Percentiles rank a stretch among this genome's conserved stretches.
These are phyloP conservation scores for Vanessa cardui DNA, from an alignment of 2,888 invertebrate species.

Conservation along the genomic window DNA sequence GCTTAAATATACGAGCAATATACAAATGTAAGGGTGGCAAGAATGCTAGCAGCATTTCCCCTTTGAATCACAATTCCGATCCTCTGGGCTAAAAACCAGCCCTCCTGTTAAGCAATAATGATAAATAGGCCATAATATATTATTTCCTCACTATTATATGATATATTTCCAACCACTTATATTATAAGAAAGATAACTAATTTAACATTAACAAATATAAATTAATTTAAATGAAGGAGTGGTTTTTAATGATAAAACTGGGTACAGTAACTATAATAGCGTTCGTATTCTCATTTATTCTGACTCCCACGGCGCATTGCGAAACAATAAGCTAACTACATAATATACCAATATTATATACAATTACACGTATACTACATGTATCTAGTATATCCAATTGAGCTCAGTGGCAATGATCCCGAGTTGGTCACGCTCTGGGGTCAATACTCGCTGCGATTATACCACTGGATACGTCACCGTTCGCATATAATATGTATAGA, in stretches of 20 bases:
- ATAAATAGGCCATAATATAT: too few species aligned
- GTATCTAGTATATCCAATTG: constrained; percentile 55
- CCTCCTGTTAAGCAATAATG: too few species aligned
- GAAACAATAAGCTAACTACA: constrained; percentile 38
- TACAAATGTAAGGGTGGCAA: too few species aligned
- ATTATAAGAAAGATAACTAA: too few species aligned
- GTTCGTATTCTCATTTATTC: neutral
- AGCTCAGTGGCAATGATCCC: constrained; percentile 76
- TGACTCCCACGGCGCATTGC: constrained; percentile 36
- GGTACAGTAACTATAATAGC: neutral
- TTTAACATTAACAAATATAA: neutral
- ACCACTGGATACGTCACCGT: constrained; percentile 19
- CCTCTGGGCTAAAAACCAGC: too few species aligned
- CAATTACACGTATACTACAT: constrained; percentile 13
- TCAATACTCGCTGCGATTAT: constrained; percentile 70
- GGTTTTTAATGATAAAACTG: neutral
- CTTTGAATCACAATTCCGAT: too few species aligned
- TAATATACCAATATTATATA: constrained; percentile 41
- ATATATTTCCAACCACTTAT: too few species aligned
- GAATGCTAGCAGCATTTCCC: too few species aligned
- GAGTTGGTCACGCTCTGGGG: constrained; percentile 73
- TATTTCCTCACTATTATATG: too few species aligned
- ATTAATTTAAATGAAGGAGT: neutral
- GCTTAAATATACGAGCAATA: too few species aligned
- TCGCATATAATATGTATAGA: neutral